Base-by-base conservation (phyloP, 2,888 invertebrate species). In the Geotrupes spiniger region DNA sequence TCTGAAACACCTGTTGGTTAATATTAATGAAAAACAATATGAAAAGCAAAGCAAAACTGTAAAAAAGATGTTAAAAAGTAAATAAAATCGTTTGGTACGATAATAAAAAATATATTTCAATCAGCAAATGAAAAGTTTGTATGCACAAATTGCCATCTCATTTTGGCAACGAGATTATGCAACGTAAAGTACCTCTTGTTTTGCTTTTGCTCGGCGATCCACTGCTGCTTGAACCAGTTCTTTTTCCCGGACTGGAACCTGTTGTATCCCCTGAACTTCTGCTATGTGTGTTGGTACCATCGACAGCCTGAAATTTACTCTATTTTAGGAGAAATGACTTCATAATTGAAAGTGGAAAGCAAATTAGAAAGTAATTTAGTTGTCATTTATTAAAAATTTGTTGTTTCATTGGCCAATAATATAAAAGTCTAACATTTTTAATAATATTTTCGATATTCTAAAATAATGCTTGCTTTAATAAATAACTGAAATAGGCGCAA, bases 251-350 rank as follows among this genome's bases (percentile, higher is more conserved):
- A 65, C 89, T 89, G 31, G 91, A 76, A 58, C 89, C 90, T 14
- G 89, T 87, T 25, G 89, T 89, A 39, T 91, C 91, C 67, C 91
- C 90, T 8, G 89, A 84, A 70, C 90, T 91, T 69, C 91, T 87
- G 41, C 89, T 90, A 0, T 91, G 91, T 64, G 89, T 90, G 57
- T 73, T 70, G 27, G 69, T 72, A 39, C 71, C 72, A 59, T 73
- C 73, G 36, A 71, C 64, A 33, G 70, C 72, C 70, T 71, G 46
- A 33, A 33, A n/a, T n/a, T n/a, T n/a, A n/a, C n/a, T n/a, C n/a
- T n/a, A n/a, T n/a, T n/a, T n/a, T n/a, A 41, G 57, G 54, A 47
- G 10, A 36, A 6, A 25, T 26, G 14, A 16, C 1, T 27, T 27
- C 8, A 27, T n/a, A n/a, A n/a, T n/a, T n/a, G n/a, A n/a, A n/a